Evolutionary conservation across 2,888 invertebrate genomes (phyloP).

Genomic region (Synergus laeviventris): DNA sequence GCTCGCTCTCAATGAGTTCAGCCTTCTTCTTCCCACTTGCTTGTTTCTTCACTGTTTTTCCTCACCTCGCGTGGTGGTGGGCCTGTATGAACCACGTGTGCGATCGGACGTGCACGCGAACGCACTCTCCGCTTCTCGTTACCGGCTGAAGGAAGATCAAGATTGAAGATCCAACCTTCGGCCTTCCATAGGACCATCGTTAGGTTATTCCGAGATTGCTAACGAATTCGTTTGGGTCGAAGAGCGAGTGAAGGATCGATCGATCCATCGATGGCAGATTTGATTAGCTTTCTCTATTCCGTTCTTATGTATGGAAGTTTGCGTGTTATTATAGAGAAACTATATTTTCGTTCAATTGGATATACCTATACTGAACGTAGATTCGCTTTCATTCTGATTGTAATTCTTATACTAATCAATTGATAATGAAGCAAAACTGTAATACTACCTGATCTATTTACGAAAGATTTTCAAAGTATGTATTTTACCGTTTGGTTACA

Average conservation of each 20-base stretch:
- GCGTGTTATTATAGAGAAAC: background rate
- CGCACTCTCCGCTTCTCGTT: constrained; percentile 28
- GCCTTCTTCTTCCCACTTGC: constrained; percentile 19
- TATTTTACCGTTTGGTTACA: background rate
- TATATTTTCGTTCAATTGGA: background rate
- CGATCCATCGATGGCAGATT: background rate
- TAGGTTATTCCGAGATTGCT: constrained; percentile 17
- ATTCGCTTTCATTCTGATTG: background rate
- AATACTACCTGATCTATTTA: background rate
- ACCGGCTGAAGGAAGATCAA: constrained; percentile 8
- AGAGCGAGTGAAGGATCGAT: background rate
- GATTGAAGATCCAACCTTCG: constrained; percentile 26
- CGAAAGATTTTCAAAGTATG: background rate
- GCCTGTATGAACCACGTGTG: constrained; percentile 50
- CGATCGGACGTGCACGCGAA: constrained; percentile 52
- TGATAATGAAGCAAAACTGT: background rate
- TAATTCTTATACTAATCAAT: background rate
- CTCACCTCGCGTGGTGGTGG: constrained; percentile 21
- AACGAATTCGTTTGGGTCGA: constrained; percentile 23
- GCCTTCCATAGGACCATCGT: constrained; percentile 26
- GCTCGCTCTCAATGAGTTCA: constrained; percentile 20
- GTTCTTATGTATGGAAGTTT: background rate
- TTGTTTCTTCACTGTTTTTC: constrained; percentile 34
- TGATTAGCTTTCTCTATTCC: constrained; percentile 23
- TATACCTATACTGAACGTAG: no score